Percentiles rank a stretch among this genome's conserved stretches.
Evolutionary conservation across 2,797 vertebrate species (phyloP).

Genomic region (Pampus argenteus): DNA sequence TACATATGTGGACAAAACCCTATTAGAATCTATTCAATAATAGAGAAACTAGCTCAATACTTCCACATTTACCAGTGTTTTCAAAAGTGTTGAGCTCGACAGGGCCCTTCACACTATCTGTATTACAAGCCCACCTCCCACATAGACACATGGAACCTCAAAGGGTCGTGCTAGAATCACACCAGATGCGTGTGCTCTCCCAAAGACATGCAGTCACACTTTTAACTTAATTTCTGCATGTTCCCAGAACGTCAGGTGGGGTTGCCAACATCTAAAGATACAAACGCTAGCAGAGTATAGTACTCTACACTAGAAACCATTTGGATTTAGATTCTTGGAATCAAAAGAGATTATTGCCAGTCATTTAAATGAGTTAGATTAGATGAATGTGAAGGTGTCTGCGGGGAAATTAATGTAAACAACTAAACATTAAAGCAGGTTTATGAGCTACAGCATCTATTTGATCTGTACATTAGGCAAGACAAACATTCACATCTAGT

Average conservation of each 20-base stretch:
- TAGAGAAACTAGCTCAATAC: background rate
- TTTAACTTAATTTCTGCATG: background rate
- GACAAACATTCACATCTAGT: conserved; percentile 7
- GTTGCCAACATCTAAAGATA: background rate
- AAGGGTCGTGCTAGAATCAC: background rate
- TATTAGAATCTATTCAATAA: conserved; percentile 3
- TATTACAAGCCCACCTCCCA: conserved; percentile 21
- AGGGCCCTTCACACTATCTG: conserved; percentile 22
- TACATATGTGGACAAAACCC: background rate
- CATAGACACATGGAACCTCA: background rate
- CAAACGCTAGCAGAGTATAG: background rate
- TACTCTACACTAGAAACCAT: background rate
- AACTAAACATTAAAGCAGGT: conserved; percentile 22
- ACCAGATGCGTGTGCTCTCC: background rate
- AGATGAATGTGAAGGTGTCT: conserved; percentile 23
- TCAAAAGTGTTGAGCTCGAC: conserved; percentile 23
- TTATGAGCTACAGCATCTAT: background rate
- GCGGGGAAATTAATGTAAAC: conserved; percentile 24
- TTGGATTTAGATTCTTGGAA: background rate
- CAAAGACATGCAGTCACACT: background rate
- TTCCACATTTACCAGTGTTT: conserved; percentile 2
- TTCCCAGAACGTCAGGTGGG: background rate
- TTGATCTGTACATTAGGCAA: background rate
- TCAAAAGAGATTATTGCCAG: background rate
- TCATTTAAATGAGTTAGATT: conserved; percentile 4